Evolutionary conservation across 1,140 invertebrate genomes (phyloP).

Genomic region (Aphelinus certus): DNA sequence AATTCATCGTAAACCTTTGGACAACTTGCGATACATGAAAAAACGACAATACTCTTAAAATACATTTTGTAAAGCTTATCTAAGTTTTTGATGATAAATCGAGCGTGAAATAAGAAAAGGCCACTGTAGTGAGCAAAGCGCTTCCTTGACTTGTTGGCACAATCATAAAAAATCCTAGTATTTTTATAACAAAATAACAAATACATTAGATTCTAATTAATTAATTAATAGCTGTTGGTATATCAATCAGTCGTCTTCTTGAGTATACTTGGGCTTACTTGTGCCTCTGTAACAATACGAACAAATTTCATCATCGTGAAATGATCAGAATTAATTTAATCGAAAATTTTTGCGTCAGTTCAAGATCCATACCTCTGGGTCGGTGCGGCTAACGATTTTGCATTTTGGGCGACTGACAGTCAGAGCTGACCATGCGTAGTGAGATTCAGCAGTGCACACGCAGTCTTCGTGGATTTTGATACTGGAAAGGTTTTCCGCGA

Average conservation of each 20-base stretch:
- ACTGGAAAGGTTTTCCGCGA: constrained; percentile 62
- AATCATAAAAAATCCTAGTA: constrained; percentile 44
- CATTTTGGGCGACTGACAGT: constrained; percentile 56
- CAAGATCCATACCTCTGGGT: constrained; percentile 30
- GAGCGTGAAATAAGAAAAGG: constrained; percentile 5
- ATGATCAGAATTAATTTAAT: not conserved
- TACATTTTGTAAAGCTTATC: constrained; percentile 19
- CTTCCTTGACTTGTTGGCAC: constrained; percentile 42
- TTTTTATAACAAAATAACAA: constrained; percentile 56
- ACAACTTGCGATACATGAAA: constrained; percentile 3
- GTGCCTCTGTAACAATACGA: constrained; percentile 51
- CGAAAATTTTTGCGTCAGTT: not conserved
- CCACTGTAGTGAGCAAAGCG: constrained; percentile 41
- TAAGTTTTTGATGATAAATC: constrained; percentile 4
- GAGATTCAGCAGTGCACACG: constrained; percentile 60
- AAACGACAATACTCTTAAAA: constrained; percentile 23
- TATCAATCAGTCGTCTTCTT: constrained; percentile 26
- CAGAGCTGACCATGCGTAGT: constrained; percentile 34
- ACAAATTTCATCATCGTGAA: not conserved
- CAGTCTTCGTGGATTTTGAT: constrained; percentile 66
- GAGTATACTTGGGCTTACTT: constrained; percentile 47
- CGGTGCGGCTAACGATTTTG: constrained; percentile 61
- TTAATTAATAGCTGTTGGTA: constrained; percentile 45
- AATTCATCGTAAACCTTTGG: constrained; percentile 1
- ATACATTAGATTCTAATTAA: constrained; percentile 57